phyloP scores from a whole-genome alignment of 2,113 vertebrate genomes.

The Platycercus adscitus region DNA sequence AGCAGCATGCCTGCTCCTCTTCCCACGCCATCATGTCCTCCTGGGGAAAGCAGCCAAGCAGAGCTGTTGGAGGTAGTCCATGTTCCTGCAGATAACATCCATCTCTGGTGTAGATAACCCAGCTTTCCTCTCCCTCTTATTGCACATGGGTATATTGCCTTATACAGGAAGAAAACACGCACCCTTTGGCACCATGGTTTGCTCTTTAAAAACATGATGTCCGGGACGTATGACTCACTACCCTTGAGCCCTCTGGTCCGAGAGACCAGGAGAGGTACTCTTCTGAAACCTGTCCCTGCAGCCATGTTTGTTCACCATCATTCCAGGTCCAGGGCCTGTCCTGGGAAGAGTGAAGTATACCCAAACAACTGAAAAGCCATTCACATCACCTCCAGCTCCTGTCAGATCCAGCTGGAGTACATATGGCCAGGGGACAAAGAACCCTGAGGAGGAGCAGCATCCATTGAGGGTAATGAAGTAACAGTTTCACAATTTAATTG shows the following conservation, averaged over 20 bases:
- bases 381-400: not conserved
- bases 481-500: not conserved
- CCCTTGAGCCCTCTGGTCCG: not conserved
- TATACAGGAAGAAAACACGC: accelerated
- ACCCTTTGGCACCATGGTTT: not conserved
- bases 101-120: not conserved
- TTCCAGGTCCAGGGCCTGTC: not conserved
- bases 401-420: not conserved
- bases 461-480: not conserved
- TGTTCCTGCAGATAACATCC: not conserved
- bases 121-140: not conserved
- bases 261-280: not conserved
- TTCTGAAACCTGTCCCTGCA: not conserved
- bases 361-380: not conserved
- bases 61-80: not conserved
- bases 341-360: not conserved
- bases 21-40: accelerated
- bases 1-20: not conserved
- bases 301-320: not conserved
- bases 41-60: not conserved
- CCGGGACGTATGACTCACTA: not conserved
- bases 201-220: not conserved
- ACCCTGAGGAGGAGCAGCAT: not conserved
- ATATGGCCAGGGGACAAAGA: not conserved
- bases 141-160: not conserved